Conservation (phyloP, 2,113 vertebrate species). For the Cynopterus brachyotis region DNA sequence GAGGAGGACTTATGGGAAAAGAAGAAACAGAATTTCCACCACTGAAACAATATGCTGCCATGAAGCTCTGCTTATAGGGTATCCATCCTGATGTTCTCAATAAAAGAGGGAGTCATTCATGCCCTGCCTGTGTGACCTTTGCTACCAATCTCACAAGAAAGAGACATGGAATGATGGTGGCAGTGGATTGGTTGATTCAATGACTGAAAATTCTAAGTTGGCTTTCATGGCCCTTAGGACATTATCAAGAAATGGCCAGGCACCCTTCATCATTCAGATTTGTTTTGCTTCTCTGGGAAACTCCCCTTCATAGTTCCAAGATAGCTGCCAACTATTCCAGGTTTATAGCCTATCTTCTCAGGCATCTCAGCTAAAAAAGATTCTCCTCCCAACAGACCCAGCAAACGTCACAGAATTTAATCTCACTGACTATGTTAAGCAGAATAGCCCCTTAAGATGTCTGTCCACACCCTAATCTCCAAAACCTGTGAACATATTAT, state of each 20-base stretch:
- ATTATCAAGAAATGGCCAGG: background rate
- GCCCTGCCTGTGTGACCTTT: background rate
- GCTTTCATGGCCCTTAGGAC: background rate
- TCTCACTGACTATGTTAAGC: background rate
- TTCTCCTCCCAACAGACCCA: background rate
- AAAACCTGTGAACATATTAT: background rate
- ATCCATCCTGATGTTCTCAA: background rate
- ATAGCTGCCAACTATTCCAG: background rate
- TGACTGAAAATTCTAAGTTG: background rate
- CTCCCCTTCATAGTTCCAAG: background rate
- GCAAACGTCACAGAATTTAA: background rate
- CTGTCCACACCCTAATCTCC: background rate
- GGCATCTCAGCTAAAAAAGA: background rate
- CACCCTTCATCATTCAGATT: background rate
- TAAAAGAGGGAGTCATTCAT: background rate
- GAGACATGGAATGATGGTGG: accelerated
- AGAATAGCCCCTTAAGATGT: background rate
- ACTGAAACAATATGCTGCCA: background rate
- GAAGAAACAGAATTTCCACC: background rate
- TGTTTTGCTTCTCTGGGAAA: background rate
- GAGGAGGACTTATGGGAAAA: background rate
- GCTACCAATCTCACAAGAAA: background rate
- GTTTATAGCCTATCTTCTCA: background rate
- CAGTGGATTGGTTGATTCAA: too few species aligned
- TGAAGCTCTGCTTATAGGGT: background rate